A percentile compares a stretch with the other conserved stretches of the same genome.
Evolutionary conservation across 2,888 invertebrate genomes (phyloP).

Genomic region (Dione vanillae): DNA sequence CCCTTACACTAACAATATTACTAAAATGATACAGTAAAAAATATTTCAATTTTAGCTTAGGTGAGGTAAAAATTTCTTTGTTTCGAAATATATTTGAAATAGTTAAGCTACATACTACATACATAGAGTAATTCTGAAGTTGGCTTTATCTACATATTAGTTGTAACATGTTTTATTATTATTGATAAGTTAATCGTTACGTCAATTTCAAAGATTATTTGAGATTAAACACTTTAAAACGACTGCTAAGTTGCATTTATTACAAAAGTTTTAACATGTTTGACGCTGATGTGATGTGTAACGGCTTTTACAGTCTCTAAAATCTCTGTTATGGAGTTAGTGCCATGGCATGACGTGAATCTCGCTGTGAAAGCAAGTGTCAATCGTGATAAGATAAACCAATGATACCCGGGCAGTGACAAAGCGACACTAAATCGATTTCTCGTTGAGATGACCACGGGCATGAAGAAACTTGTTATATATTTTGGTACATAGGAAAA

Average conservation of each 20-base stretch:
- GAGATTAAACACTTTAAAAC: background rate
- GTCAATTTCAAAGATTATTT: background rate
- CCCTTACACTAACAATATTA: no score
- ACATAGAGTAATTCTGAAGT: no score
- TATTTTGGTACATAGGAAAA: background rate
- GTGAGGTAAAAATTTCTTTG: no score
- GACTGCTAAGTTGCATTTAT: background rate
- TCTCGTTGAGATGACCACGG: conserved; percentile 38
- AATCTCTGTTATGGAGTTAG: conserved; percentile 17
- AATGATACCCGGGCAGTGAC: conserved; percentile 48
- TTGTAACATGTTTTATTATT: no score
- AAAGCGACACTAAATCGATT: conserved; percentile 55
- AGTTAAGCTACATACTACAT: no score
- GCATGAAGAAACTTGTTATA: background rate
- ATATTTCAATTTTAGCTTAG: no score
- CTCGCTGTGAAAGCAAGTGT: conserved; percentile 29
- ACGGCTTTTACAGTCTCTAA: conserved; percentile 11
- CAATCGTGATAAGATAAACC: conserved; percentile 54
- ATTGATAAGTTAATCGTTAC: no score
- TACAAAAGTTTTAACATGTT: background rate
- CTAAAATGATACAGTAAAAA: no score
- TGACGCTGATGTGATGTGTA: background rate
- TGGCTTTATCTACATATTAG: no score
- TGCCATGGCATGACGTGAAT: conserved; percentile 15
- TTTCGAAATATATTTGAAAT: no score